Base-by-base conservation (phyloP, 2,113 vertebrate species). In the Pitta sordida region DNA sequence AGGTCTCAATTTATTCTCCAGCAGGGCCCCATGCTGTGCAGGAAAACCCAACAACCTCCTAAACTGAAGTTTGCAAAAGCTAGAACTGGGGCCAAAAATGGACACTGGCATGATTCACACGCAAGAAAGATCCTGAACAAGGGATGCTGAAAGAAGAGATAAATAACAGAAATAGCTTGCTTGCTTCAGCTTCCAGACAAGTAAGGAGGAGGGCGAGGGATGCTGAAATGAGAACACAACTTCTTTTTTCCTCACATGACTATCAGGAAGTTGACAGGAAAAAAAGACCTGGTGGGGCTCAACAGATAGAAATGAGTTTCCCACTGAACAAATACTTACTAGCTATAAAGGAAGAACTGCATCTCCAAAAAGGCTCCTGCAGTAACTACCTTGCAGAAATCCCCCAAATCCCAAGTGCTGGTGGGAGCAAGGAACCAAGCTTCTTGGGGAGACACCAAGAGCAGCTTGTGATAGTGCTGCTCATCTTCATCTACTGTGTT, bases 151-250 rank as follows among this genome's bases (percentile, higher is more conserved):
- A 93, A 52, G 52, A 71, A 89, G 86, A 39, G 51, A 92, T 73
- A 43, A 94, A 46, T 58, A 91, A 94, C 69, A 95, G 75, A 93
- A 91, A 92, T 74, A 77, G 63, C 53, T 82, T 65, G 53, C 70
- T 79, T 85, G 51, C 55, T 94, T 87, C 49, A 67, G 79, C 73
- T 88, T 93, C 63, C 67, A 93, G 63, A 85, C 71, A 65, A 70
- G 67, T n/a, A 90, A 88, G 58, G 60, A 91, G 84, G 62, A 84
- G 70, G 46, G 21, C 2, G 14, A 91, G 32, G 37, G 84, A 85
- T 90, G 71, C 71, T 83, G 91, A 87, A 87, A 85, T 29, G 51
- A 93, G 62, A 79, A 93, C 44, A 52, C 18, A 62, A 34, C 26
- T 79, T 68, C 60, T 83, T 75, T 86, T 65, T 58, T 55, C 20